Conservation (phyloP, 1,140 invertebrate genomes). For the Eumeta japonica region DNA sequence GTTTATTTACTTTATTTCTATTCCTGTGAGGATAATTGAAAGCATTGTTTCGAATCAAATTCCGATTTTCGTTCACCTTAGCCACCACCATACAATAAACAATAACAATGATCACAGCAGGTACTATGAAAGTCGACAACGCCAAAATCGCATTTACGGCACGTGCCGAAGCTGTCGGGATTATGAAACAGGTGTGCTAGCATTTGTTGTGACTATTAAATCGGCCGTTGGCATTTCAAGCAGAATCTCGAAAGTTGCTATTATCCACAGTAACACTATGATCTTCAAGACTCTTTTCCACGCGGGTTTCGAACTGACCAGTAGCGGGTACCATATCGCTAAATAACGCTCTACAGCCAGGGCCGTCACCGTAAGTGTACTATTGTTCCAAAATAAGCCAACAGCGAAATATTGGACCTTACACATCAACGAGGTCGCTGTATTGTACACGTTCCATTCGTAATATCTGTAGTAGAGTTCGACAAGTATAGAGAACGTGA, state of each 20-base stretch:
- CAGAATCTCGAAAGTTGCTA: conserved; percentile 29
- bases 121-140: conserved; percentile 32
- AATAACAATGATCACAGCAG: conserved; percentile 32
- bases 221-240: conserved; percentile 29
- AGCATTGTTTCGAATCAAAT: conserved; percentile 17
- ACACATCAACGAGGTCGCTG: too few species aligned
- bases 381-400: conserved; percentile 31
- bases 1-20: conserved; percentile 36
- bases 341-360: conserved; percentile 40
- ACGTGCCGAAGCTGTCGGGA: conserved; percentile 24
- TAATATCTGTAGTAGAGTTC: too few species aligned
- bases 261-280: conserved; percentile 28
- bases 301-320: conserved; percentile 21
- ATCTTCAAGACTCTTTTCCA: conserved; percentile 29
- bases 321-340: conserved; percentile 33
- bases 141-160: conserved; percentile 27
- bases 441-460: too few species aligned
- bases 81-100: conserved; percentile 37
- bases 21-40: conserved; percentile 35
- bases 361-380: conserved; percentile 35
- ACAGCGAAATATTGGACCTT: conserved; percentile 32
- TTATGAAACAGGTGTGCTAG: conserved; percentile 25
- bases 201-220: conserved; percentile 18
- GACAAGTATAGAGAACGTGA: conserved; percentile 24
- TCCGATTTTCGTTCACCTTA: conserved; percentile 28